Percentiles rank a stretch among this genome's conserved stretches.
Evolutionary conservation across 2,113 vertebrate genomes (phyloP).

Genomic region (Aptenodytes forsteri): DNA sequence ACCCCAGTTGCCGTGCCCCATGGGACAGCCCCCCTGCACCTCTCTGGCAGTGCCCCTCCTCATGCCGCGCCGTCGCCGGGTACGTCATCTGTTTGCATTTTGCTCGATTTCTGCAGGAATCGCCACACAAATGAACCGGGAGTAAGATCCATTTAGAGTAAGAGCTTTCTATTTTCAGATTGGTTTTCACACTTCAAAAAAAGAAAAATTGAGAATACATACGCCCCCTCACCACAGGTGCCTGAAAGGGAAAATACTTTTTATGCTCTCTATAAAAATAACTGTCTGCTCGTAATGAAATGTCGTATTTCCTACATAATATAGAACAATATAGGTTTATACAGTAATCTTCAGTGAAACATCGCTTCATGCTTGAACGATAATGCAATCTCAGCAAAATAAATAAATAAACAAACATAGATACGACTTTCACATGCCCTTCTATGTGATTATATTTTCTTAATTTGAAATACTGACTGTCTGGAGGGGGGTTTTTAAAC

Average conservation of each 20-base stretch:
- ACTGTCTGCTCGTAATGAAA: conserved; percentile 58
- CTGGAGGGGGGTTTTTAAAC: background rate
- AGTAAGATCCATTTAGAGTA: background rate
- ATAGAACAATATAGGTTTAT: conserved; percentile 45
- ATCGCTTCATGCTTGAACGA: conserved; percentile 51
- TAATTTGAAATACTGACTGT: conserved; percentile 48
- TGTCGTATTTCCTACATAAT: conserved; percentile 33
- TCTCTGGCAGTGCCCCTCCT: background rate
- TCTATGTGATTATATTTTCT: background rate
- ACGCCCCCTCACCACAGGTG: conserved; percentile 24
- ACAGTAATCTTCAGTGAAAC: conserved; percentile 62
- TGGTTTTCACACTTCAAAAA: background rate
- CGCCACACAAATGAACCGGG: background rate
- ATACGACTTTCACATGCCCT: conserved; percentile 12
- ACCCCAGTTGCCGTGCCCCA: background rate
- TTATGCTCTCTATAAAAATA: conserved; percentile 54
- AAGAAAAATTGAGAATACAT: background rate
- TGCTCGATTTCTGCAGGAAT: background rate
- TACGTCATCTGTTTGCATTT: background rate
- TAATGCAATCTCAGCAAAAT: conserved; percentile 63
- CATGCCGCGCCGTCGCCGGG: accelerated
- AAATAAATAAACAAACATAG: conserved; percentile 25
- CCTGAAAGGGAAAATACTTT: conserved; percentile 37
- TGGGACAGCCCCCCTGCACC: accelerated
- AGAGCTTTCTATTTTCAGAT: conserved; percentile 17